Base-by-base conservation (phyloP, 2,113 vertebrate species). In the Pimephales promelas region DNA sequence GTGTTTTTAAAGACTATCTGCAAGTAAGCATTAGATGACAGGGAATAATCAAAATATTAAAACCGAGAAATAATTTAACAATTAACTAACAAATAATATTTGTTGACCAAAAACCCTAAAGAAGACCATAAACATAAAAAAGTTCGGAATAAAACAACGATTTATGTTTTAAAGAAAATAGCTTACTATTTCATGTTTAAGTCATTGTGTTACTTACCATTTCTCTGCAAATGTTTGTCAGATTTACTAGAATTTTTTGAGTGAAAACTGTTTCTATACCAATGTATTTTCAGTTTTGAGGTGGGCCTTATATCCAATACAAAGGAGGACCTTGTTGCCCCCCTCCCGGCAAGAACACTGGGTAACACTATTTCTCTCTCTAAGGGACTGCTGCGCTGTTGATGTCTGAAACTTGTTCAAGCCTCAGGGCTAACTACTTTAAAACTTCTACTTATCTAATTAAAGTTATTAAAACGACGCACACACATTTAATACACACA, bases 401-500 rank as follows among this genome's bases (percentile, higher is more conserved):
- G 24, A 74, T 47, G 71, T 28, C 14, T 28, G 16, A 74, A 74
- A 52, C n/a, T 74, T 52, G 24, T 74, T 52, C 28, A 74, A 49
- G 71, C 71, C 24, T 28, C 5, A 26, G 71, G 71, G 45, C 3
- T n/a, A 49, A 26, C 24, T 74, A 45, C 45, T 49, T 52, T 49
- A 52, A 49, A 47, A 74, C 14, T 4, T 28, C 8, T 74, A 34
- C 31, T 10, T 11, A 68, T 74, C 40, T 72, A 72, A 72, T 45
- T 26, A 14, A 72, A 49, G 13, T 66, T 52, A 13, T 49, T 5
- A 34, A 10, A 34, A 49, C 47, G 8, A 11, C 2, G 3, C 26
- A 68, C 45, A 52, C 24, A 22, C 22, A 62, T 62, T 20, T 49
- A 80, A 18, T 8, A 34, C 26, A 80, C 43, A 66, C 22, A 10